phyloP scores from a whole-genome alignment of 2,113 vertebrate genomes.

The Panthera leo region DNA sequence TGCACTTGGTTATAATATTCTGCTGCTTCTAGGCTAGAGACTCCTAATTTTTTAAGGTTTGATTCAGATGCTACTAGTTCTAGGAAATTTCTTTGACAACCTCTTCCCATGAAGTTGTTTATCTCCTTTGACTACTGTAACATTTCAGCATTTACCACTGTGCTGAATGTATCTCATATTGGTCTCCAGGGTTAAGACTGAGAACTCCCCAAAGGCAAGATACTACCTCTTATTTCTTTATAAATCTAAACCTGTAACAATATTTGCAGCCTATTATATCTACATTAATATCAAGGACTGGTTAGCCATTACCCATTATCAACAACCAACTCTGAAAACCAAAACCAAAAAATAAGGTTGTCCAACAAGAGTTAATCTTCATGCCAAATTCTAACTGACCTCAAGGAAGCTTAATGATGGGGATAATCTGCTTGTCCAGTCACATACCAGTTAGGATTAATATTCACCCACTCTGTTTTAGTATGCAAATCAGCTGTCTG shows the following conservation, averaged over 20 bases:
- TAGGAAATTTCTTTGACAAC: not conserved
- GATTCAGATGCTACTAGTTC: not conserved
- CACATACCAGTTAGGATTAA: not conserved
- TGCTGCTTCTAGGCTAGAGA: not conserved
- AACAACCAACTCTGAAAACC: conserved; percentile 35
- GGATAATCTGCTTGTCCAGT: not conserved
- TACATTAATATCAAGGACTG: not conserved
- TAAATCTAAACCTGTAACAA: not conserved
- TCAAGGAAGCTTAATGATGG: not conserved
- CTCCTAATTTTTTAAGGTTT: not conserved
- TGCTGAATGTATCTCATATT: not conserved
- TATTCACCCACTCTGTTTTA: not conserved
- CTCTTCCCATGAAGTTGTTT: not conserved
- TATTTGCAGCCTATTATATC: not conserved
- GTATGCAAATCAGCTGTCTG: not conserved
- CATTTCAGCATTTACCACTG: not conserved
- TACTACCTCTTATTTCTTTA: not conserved
- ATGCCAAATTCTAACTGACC: not conserved
- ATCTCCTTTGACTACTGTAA: not conserved
- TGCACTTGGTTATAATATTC: not conserved
- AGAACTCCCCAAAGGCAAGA: not conserved
- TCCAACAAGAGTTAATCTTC: not conserved
- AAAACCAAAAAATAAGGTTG: not conserved
- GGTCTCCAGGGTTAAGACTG: not conserved
- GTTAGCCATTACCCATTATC: not conserved